These are phyloP conservation scores for Cathartes aura DNA, from an alignment of 2,113 vertebrate genomes.

Conservation along the genomic window DNA sequence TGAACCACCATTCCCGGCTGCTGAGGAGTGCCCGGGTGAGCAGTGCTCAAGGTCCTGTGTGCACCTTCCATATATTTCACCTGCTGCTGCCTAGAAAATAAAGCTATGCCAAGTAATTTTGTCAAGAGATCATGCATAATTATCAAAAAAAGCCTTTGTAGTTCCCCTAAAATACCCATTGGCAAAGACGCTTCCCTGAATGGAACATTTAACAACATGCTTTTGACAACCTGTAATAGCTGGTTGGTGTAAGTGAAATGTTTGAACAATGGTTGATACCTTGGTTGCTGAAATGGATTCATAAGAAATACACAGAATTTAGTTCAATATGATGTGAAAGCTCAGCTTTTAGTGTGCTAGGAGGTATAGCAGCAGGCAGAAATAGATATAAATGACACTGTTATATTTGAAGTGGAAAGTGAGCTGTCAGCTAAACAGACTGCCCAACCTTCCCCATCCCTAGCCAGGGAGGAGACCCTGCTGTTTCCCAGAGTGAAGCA, in stretches of 20 bases:
- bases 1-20: background rate
- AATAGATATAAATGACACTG: background rate
- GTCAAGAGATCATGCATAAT: background rate
- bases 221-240: background rate
- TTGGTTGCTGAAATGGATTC: background rate
- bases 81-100: background rate
- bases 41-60: background rate
- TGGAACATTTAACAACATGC: background rate
- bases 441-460: background rate
- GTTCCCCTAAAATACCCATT: background rate
- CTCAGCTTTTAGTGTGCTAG: background rate
- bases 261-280: background rate
- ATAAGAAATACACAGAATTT: background rate
- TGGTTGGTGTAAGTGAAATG: background rate
- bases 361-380: background rate
- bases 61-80: background rate
- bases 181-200: background rate
- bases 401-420: background rate
- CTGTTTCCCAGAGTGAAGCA: background rate
- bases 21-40: accelerated
- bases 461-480: background rate
- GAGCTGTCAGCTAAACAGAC: background rate
- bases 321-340: background rate
- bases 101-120: background rate
- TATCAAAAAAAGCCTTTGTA: background rate